A percentile compares a stretch with the other conserved stretches of the same genome.
These are phyloP conservation scores for Potorous gilbertii DNA, from an alignment of 2,797 vertebrate genomes.

Conservation along the genomic window DNA sequence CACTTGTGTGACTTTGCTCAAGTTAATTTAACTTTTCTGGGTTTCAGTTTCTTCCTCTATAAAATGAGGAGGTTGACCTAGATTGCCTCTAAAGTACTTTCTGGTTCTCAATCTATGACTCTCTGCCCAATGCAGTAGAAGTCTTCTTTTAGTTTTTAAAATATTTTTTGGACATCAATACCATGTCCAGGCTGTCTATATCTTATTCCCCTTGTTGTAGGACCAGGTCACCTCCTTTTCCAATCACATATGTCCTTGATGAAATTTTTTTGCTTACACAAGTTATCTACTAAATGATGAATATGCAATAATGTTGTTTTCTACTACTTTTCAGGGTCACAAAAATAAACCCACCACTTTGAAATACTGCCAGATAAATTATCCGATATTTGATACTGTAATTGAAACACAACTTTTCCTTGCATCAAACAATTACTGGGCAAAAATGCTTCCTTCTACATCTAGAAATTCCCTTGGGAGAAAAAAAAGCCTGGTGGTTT, in stretches of 20 bases:
- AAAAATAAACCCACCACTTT: background rate
- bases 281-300: background rate
- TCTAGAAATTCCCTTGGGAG: accelerated
- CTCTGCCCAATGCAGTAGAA: background rate
- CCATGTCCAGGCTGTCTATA: background rate
- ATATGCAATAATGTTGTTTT: accelerated
- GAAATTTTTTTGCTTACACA: background rate
- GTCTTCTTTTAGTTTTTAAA: background rate
- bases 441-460: accelerated
- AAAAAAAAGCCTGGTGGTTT: background rate
- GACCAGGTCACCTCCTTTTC: background rate
- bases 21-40: background rate
- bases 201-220: background rate
- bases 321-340: background rate
- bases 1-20: background rate
- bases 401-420: background rate
- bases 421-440: accelerated
- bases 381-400: accelerated
- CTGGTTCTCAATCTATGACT: background rate
- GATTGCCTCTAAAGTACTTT: background rate
- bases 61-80: background rate
- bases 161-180: background rate
- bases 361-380: background rate
- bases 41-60: background rate
- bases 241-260: background rate